Base-by-base conservation (phyloP, 2,888 invertebrate genomes). In the Dromius quadrimaculatus region DNA sequence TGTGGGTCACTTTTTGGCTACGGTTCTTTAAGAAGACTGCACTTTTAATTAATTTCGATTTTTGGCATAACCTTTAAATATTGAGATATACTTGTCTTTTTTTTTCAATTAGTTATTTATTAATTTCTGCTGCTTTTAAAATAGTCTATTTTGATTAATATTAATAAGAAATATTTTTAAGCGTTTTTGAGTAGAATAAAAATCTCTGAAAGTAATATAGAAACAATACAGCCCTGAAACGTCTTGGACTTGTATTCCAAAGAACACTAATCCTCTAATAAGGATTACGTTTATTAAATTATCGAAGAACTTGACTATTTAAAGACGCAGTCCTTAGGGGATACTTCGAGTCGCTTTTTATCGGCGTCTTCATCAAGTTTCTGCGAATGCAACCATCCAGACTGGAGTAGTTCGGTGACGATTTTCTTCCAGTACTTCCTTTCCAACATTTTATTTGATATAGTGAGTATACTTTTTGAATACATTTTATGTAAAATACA, bases 401-500 rank as follows among this genome's bases (percentile, higher is more conserved):
- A 74, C 75, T 76, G 75, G 73, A 76, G 76, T 76, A 77, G 76
- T 76, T 75, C 76, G 74, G 71, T 22, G 47, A 66, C 73, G 76
- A 76, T 76, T 77, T 77, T 76, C 76, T 76, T 76, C n/a, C 76
- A 76, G 76, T 76, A 41, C 41, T 62, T 57, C 54, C 65, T 45
- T 65, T 61, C 34, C 43, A 17, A 54, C 22, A 34, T 45, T 45
- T 50, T 62, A 20, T 50, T 59, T 23, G 19, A 59, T n/a, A 36
- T 59, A 59, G 34, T 59, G 13, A 34, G 59, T 36, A 59, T 59
- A 38, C n/a, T n/a, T 32, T 8, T 32, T 4, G 9, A 32, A 32
- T 8, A 32, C 9, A 32, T 32, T 32, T 32, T 32, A n/a, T n/a
- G n/a, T n/a, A n/a, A n/a, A n/a, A n/a, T n/a, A 41, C 41, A 41